These are phyloP conservation scores for Microtus montanus DNA, from an alignment of 2,113 vertebrate genomes.

Conservation along the genomic window DNA sequence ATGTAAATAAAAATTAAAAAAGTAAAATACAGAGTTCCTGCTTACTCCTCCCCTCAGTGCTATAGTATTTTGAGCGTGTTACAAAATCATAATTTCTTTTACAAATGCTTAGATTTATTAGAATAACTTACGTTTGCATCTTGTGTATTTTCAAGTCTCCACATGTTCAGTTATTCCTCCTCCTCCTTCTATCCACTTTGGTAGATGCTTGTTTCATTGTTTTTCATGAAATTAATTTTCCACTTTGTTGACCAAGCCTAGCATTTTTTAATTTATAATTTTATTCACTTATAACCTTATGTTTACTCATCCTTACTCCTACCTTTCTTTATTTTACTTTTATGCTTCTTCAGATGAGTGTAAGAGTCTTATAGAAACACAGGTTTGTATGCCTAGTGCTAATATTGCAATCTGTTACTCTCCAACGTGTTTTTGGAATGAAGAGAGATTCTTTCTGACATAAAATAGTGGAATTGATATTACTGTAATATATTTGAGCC, in stretches of 20 bases:
- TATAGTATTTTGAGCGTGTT: slow-evolving; percentile 14
- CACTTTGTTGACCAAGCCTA: slow-evolving; percentile 1
- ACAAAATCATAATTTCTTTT: slow-evolving; percentile 17
- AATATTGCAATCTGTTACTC: background rate
- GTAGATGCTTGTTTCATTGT: background rate
- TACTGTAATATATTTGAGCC: background rate
- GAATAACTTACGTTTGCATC: background rate
- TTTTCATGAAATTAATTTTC: slow-evolving; percentile 20
- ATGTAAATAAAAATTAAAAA: background rate
- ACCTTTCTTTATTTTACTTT: slow-evolving; percentile 7
- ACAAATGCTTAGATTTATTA: slow-evolving; percentile 4
- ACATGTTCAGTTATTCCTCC: background rate
- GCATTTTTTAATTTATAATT: slow-evolving; percentile 32
- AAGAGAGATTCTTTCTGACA: background rate
- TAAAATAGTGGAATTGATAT: slow-evolving; percentile 16
- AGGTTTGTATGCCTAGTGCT: background rate
- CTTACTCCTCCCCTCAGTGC: background rate
- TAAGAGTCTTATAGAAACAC: background rate
- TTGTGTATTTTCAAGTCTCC: background rate
- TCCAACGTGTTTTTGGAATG: background rate
- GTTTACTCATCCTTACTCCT: background rate
- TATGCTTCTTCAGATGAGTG: background rate
- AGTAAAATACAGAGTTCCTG: background rate
- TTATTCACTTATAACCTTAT: background rate
- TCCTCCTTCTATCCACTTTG: background rate